phyloP scores from a whole-genome alignment of 1,140 invertebrate species.

The Ectropis grisescens region DNA sequence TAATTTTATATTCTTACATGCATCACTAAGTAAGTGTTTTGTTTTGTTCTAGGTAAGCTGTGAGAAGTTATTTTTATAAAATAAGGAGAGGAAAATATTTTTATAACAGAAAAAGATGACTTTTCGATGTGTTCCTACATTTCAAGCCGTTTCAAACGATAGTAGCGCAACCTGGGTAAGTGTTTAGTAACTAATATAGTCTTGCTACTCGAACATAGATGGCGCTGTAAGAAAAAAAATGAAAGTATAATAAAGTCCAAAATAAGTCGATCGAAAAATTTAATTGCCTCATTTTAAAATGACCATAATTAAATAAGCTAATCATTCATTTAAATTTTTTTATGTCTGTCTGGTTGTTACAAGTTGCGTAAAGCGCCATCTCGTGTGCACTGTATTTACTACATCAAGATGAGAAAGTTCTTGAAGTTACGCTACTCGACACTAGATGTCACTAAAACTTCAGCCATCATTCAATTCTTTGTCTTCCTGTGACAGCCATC shows the following conservation, averaged over 20 bases:
- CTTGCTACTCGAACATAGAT: neutral
- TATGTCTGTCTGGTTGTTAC: neutral
- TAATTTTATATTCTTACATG: too few relatives aligned
- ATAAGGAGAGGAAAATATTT: constrained; percentile 23
- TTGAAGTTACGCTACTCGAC: constrained; percentile 14
- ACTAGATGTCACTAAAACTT: constrained; percentile 29
- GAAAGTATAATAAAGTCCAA: neutral
- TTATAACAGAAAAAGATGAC: constrained; percentile 57
- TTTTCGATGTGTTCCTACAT: constrained; percentile 76
- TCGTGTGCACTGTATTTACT: constrained; percentile 1
- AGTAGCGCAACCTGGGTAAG: constrained; percentile 78
- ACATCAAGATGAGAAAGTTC: neutral
- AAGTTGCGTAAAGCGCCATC: too few relatives aligned
- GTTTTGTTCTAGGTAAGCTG: constrained; percentile 65
- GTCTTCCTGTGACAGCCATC: too few relatives aligned
- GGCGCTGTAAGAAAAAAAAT: neutral
- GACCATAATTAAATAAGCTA: neutral
- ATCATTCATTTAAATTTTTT: neutral
- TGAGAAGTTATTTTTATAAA: constrained; percentile 41
- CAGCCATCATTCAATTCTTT: too few relatives aligned
- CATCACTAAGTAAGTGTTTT: constrained; percentile 53
- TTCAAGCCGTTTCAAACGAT: constrained; percentile 74
- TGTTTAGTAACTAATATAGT: constrained; percentile 20
- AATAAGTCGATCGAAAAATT: neutral
- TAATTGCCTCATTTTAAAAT: neutral